Base-by-base conservation (phyloP, 2,113 vertebrate species). In the Caretta caretta region DNA sequence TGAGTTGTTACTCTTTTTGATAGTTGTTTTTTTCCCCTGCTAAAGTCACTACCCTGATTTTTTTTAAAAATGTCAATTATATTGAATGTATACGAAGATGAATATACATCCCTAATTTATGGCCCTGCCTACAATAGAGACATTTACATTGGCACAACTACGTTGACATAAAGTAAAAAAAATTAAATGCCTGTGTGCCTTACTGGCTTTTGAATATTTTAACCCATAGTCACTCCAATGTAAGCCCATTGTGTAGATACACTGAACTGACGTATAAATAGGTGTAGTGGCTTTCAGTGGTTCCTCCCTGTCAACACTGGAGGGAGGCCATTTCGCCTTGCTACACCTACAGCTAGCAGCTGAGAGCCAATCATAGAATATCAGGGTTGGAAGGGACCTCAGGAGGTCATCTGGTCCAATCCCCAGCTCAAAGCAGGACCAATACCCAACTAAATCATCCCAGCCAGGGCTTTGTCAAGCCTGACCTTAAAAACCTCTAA, bases 111-210 rank as follows among this genome's bases (percentile, higher is more conserved):
- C 65, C 1, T 69, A 48, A 48, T 72, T 83, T 84, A 80, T 59
- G 6, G 19, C 46, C 48, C 50, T 54, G 12, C 1, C 29, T 57
- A 20, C 0, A 0, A 0, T 48, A 31, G 10, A 81, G 25, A 91
- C 62, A 85, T 87, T 72, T 88, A 7, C 3, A 2, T 49, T 65
- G 59, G 59, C 31, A 31, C 13, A 65, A 65, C 31, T 65, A 65
- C 59, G 35, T 17, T 65, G 31, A 35, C 35, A 65, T 62, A 65
- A 65, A 31, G 31, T 35, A 65, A 14, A 65, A 59, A 16, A 65
- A 65, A 16, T 35, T 31, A 65, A 65, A 29, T 65, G 12, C 59
- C 14, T 35, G 7, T 65, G 29, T 35, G 59, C 35, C 59, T 65
- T 35, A 35, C 12, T 65, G 59, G n/a, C n/a, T 72, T 72, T 42